Conservation (phyloP, 2,888 invertebrate species). For the Eupithecia subfuscata region DNA sequence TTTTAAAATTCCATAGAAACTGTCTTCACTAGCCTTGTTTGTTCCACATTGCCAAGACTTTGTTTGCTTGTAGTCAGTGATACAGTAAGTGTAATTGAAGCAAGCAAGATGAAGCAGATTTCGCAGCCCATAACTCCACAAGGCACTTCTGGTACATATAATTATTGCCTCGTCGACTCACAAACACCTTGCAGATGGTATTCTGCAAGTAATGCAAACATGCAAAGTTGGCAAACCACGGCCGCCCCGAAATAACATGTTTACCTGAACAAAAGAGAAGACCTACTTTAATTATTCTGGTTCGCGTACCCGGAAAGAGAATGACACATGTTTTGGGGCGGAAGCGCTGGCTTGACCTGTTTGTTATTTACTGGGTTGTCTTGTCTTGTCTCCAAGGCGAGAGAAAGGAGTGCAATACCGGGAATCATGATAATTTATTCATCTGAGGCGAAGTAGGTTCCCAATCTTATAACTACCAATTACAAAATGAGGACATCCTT, state of each 20-base stretch:
- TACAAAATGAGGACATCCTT: no score
- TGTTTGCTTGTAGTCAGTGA: not conserved
- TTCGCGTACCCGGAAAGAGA: constrained; percentile 12
- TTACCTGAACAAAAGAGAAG: constrained; percentile 13
- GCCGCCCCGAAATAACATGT: constrained; percentile 9
- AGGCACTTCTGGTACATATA: constrained; percentile 1
- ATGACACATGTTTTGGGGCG: not conserved
- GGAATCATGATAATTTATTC: not conserved
- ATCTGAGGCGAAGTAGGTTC: no score
- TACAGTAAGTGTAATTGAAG: not conserved
- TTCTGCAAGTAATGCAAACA: constrained; percentile 15
- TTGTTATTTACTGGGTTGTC: constrained; percentile 4
- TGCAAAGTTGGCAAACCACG: not conserved
- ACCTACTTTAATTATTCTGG: constrained; percentile 33
- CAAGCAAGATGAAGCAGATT: not conserved
- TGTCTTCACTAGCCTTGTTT: not conserved
- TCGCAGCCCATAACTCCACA: not conserved
- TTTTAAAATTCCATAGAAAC: not conserved
- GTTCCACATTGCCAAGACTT: not conserved
- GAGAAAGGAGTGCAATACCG: not conserved
- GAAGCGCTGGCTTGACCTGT: constrained; percentile 9
- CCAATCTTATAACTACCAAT: no score
- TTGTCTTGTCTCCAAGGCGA: constrained; percentile 7
- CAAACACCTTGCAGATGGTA: constrained; percentile 4
- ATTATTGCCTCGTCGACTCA: not conserved